These are phyloP conservation scores for Alviniconcha strummeri DNA, from an alignment of 2,888 invertebrate species.

Conservation along the genomic window DNA sequence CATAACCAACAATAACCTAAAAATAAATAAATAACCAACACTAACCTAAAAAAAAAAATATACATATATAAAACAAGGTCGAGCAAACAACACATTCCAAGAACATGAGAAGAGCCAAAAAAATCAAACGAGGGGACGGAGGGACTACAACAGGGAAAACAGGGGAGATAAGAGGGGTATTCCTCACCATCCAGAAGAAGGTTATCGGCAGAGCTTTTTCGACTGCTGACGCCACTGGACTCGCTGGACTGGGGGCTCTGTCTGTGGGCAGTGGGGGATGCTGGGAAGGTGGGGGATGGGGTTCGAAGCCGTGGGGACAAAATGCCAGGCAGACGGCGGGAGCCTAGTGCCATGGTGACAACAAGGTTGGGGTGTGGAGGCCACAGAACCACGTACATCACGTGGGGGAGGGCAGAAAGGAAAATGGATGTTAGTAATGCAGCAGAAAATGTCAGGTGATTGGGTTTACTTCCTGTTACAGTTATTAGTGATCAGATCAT, in stretches of 20 bases:
- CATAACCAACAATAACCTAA: too few species aligned
- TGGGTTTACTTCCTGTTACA: neutral
- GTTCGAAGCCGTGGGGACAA: conserved; percentile 61
- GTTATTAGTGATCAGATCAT: too few species aligned
- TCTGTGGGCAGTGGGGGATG: conserved; percentile 51
- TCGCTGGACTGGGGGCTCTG: conserved; percentile 75
- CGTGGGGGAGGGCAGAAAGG: neutral
- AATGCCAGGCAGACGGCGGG: conserved; percentile 52
- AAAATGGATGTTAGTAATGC: neutral
- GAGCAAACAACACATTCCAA: too few species aligned
- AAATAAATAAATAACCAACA: too few species aligned
- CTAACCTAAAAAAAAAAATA: too few species aligned
- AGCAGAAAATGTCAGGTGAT: neutral
- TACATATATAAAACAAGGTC: too few species aligned
- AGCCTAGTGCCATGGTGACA: conserved; percentile 26
- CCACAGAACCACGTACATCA: too few species aligned
- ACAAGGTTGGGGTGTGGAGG: neutral
- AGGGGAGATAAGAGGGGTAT: neutral
- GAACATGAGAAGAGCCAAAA: too few species aligned
- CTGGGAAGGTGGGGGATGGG: conserved; percentile 60
- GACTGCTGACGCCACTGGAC: conserved; percentile 94
- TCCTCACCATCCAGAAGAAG: conserved; percentile 69
- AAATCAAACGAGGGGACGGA: neutral
- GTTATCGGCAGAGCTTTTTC: conserved; percentile 88
- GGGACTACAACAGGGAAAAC: neutral